Evolutionary conservation across 2,888 invertebrate species (phyloP).

Genomic region (Pocota personata): DNA sequence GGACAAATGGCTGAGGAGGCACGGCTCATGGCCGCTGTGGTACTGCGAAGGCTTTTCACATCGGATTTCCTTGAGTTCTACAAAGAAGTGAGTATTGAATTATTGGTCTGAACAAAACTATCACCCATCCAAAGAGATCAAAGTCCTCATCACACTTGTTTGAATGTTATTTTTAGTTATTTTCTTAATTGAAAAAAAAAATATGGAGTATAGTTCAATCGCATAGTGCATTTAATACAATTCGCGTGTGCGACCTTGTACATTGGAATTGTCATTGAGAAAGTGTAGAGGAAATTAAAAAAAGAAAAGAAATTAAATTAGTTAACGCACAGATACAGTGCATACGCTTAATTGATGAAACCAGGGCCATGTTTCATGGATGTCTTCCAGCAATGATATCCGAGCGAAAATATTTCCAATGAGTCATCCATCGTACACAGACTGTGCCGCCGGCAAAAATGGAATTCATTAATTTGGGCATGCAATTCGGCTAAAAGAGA

Average conservation of each 20-base stretch:
- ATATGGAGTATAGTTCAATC: constrained; percentile 1
- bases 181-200: constrained; percentile 82
- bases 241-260: constrained; percentile 68
- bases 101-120: not conserved
- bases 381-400: not conserved
- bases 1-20: constrained; percentile 90
- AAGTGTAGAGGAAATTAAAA: constrained; percentile 24
- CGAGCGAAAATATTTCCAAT: not conserved
- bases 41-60: constrained; percentile 94
- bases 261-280: constrained; percentile 52
- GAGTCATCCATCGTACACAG: constrained; percentile 9
- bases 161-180: constrained; percentile 61
- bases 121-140: not conserved
- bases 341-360: not conserved
- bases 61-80: constrained; percentile 96
- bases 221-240: constrained; percentile 39
- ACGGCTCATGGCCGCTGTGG: constrained; percentile 96
- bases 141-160: constrained; percentile 61
- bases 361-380: not conserved
- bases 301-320: constrained; percentile 20
- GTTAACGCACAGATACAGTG: not conserved
- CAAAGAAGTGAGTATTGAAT: constrained; percentile 86
- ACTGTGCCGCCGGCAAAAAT: not conserved
- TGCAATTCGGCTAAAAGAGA: not conserved
- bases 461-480: constrained; percentile 1